Evolutionary conservation across 2,113 vertebrate genomes (phyloP), one percentile per base, ranked within the genome.

Genomic region (Oceanodroma tethys): DNA sequence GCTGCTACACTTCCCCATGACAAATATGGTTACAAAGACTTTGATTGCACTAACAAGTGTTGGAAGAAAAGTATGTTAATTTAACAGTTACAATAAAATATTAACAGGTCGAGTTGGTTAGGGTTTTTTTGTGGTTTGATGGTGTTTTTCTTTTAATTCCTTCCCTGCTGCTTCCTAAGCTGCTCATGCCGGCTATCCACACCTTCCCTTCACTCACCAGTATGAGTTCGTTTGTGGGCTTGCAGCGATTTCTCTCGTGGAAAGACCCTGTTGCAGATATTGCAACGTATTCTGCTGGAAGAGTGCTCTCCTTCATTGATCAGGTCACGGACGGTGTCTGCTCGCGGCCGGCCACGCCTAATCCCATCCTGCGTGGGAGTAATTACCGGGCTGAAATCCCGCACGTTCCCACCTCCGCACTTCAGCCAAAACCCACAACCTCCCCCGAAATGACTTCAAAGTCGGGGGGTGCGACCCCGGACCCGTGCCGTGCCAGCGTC

Each of bases 201-300:
- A 29, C 7, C 9, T 30, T 47, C 19, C 22, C 78, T 42, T n/a
- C 13, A 34, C 98, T 98, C 96, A 99, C 99, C 99, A 6, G 99
- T 99, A 92, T 99, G 99, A 68, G 99, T 99, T 89, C 99, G 99
- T 95, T 99, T 99, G 95, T 99, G 99, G 29, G 99, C 99, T 97
- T 99, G 99, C 48, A 99, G 98, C 3, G 99, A 99, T 45, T 99
- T 99, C 97, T 99, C 99, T 30, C 99, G 97, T 6, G 99, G 99
- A 88, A 99, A 99, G 40, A 99, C 99, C 27, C 99, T 98, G 95
- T 99, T 99, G 97, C 99, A 99, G 97, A 99, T 98, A 95, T 99
- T 99, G 86, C 99, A 99, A 52, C 99, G 99, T 91, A 99, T 99
- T 36, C 99, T 99, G 97, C 99, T 99, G n/a, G 99, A 99, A 3